phyloP scores from a whole-genome alignment of 1,140 invertebrate genomes.

The Bombus sibiricus region DNA sequence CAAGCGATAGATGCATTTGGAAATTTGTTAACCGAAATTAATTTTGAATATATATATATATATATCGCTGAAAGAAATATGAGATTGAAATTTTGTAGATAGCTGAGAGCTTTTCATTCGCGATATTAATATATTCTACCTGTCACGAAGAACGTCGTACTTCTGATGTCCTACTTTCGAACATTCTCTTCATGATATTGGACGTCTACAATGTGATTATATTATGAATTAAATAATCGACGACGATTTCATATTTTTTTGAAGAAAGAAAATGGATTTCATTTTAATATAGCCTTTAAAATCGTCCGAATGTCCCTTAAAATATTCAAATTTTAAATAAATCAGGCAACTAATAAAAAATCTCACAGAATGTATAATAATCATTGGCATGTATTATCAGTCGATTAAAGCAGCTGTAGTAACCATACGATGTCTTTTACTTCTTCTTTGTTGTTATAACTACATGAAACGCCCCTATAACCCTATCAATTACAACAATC shows the following conservation, averaged over 20 bases:
- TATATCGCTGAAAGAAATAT: background rate
- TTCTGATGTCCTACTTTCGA: background rate
- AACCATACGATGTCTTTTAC: too few relatives aligned
- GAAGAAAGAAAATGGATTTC: background rate
- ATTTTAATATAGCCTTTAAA: background rate
- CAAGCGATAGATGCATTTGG: too few relatives aligned
- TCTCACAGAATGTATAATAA: too few relatives aligned
- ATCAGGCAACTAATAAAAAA: background rate
- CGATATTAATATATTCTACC: background rate
- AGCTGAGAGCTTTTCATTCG: background rate
- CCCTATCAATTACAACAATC: background rate
- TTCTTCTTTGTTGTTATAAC: too few relatives aligned
- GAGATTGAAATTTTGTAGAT: background rate
- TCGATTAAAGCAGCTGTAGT: too few relatives aligned
- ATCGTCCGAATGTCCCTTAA: background rate
- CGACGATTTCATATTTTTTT: background rate
- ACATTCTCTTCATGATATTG: background rate
- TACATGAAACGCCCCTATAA: too few relatives aligned
- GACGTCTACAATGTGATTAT: background rate
- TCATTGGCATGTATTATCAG: too few relatives aligned
- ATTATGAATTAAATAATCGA: background rate
- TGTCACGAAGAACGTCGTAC: background rate
- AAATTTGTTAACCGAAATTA: too few relatives aligned
- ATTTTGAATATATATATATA: too few relatives aligned
- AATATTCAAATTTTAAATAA: background rate